A percentile compares a stretch with the other conserved stretches of the same genome.
Evolutionary conservation across 37 sponge, comb jelly and placozoan genomes (phyloP).

Genomic region (Lycopodina hypogea): DNA sequence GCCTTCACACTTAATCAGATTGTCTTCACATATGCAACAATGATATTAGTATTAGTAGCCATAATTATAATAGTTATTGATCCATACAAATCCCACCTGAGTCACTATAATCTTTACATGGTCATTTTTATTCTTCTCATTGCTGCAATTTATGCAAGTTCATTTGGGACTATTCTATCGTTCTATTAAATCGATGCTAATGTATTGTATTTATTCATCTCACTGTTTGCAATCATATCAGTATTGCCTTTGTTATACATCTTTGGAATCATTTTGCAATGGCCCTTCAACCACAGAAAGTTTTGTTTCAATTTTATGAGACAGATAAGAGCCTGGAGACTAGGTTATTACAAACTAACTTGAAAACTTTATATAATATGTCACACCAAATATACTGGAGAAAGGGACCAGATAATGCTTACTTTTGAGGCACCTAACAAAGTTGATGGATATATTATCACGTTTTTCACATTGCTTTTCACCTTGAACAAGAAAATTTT

Average conservation of each 20-base stretch:
- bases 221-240: not conserved
- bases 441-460: too few relatives aligned
- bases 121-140: not conserved
- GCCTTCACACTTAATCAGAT: not conserved
- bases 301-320: not conserved
- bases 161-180: too few relatives aligned
- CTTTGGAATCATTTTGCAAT: not conserved
- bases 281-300: not conserved
- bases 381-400: too few relatives aligned
- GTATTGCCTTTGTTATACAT: constrained; percentile 7
- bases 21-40: not conserved
- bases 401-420: too few relatives aligned
- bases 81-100: constrained; percentile 4
- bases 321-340: not conserved
- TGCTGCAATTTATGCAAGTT: not conserved
- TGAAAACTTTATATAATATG: too few relatives aligned
- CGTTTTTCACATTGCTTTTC: too few relatives aligned
- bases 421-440: too few relatives aligned
- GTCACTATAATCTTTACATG: not conserved
- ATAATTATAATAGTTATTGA: not conserved
- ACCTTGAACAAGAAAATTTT: too few relatives aligned
- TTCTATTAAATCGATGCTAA: not conserved
- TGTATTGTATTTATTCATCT: not conserved
- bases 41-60: not conserved
- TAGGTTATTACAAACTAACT: not conserved